These are phyloP conservation scores for Neoscelio sp. DNA, from an alignment of 2,888 invertebrate genomes.

Conservation along the genomic window DNA sequence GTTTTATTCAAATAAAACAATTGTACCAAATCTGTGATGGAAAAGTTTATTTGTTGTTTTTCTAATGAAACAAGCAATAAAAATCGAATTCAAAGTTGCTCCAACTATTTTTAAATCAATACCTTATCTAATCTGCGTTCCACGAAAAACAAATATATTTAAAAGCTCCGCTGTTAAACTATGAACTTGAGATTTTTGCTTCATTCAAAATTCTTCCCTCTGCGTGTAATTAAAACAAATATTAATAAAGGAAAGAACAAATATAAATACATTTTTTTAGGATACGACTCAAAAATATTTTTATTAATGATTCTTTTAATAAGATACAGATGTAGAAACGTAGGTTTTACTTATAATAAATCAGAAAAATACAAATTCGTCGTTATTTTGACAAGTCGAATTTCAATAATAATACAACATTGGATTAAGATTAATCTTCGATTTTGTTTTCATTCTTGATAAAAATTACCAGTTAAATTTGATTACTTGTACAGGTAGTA, in stretches of 20 bases:
- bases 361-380: slow-evolving; percentile 5
- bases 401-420: no score
- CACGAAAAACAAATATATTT: slow-evolving; percentile 2
- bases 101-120: slow-evolving; percentile 20
- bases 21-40: slow-evolving; percentile 9
- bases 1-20: slow-evolving; percentile 17
- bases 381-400: slow-evolving; percentile 27
- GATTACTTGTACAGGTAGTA: no score
- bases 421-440: no score
- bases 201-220: slow-evolving; percentile 38
- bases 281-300: slow-evolving; percentile 43
- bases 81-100: slow-evolving; percentile 26
- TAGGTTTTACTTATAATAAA: slow-evolving; percentile 15
- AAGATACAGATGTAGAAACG: slow-evolving; percentile 9
- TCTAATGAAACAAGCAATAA: slow-evolving; percentile 17
- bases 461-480: no score
- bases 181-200: slow-evolving; percentile 37
- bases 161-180: slow-evolving; percentile 29
- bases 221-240: slow-evolving; percentile 13
- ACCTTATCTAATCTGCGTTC: slow-evolving; percentile 30
- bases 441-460: no score
- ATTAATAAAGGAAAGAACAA: not conserved
- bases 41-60: not conserved
- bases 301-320: slow-evolving; percentile 37
- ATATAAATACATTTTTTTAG: slow-evolving; percentile 23